These are phyloP conservation scores for Neoaliturus tenellus DNA, from an alignment of 2,888 invertebrate genomes.

Conservation along the genomic window DNA sequence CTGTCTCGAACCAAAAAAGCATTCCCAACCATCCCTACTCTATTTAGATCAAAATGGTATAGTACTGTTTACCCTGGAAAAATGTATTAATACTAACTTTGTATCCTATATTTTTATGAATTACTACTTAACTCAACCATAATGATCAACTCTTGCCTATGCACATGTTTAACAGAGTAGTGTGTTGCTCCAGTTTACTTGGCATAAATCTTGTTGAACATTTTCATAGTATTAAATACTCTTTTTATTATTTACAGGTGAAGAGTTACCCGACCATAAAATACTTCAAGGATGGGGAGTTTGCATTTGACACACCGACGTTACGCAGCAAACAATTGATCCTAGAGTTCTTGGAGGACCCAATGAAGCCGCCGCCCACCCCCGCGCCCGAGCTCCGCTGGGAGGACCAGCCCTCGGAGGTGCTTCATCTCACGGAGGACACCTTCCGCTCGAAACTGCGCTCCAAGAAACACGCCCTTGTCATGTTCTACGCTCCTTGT, in stretches of 20 bases:
- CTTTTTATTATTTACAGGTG: background rate
- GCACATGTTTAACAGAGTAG: too few relatives aligned
- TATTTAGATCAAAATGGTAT: too few relatives aligned
- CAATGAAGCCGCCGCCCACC: slow-evolving; percentile 86
- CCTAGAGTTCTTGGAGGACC: slow-evolving; percentile 89
- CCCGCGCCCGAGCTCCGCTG: slow-evolving; percentile 90
- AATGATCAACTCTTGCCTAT: too few relatives aligned
- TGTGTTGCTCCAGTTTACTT: too few relatives aligned
- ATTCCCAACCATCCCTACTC: too few relatives aligned
- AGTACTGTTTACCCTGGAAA: too few relatives aligned
- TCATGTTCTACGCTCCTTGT: slow-evolving; percentile 97
- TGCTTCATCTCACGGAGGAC: slow-evolving; percentile 85
- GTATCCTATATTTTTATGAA: too few relatives aligned
- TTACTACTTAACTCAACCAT: too few relatives aligned
- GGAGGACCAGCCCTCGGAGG: slow-evolving; percentile 84
- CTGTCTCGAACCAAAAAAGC: too few relatives aligned
- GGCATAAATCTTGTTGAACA: too few relatives aligned
- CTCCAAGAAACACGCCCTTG: slow-evolving; percentile 90
- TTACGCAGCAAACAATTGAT: slow-evolving; percentile 86
- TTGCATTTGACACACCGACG: slow-evolving; percentile 84
- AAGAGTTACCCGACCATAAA: slow-evolving; percentile 87
- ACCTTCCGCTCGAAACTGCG: slow-evolving; percentile 85
- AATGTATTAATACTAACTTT: too few relatives aligned
- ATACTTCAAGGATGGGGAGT: slow-evolving; percentile 86
- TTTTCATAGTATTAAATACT: too few relatives aligned